phyloP scores from a whole-genome alignment of 2,113 vertebrate species.

The Jaculus jaculus region DNA sequence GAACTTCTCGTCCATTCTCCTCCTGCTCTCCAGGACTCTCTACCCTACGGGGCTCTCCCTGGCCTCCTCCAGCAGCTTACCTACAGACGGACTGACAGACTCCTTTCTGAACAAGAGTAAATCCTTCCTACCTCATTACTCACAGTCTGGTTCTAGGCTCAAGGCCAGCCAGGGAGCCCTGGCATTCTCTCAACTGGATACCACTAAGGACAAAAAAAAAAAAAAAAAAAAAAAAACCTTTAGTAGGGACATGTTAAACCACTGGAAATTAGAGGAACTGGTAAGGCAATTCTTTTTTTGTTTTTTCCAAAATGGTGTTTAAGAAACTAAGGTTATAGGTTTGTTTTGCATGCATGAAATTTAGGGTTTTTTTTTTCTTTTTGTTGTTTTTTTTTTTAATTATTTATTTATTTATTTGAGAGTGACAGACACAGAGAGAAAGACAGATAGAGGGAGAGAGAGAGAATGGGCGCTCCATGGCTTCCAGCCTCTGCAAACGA shows the following conservation, averaged over 20 bases:
- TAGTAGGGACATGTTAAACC: neutral
- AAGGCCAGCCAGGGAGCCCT: conserved; percentile 43
- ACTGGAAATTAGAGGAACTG: neutral
- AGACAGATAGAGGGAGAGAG: no score
- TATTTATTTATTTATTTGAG: no score
- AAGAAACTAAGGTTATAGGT: neutral
- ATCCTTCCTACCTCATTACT: conserved; percentile 30
- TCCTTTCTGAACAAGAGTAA: neutral
- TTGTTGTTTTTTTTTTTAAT: neutral
- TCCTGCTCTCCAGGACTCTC: neutral
- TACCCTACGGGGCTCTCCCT: neutral
- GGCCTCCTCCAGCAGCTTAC: neutral
- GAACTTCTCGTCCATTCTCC: neutral
- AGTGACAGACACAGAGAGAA: no score
- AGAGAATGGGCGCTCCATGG: no score
- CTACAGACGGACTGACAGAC: no score
- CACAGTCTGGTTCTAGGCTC: conserved; percentile 8
- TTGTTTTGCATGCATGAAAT: neutral
- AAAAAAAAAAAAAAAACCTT: neutral
- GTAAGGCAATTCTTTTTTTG: neutral
- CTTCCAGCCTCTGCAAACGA: no score
- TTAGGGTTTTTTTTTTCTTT: neutral
- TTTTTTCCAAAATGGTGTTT: neutral
- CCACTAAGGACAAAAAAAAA: neutral
- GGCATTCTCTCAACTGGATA: neutral